phyloP scores from a whole-genome alignment of 1,140 invertebrate genomes.

The Adelges cooleyi region DNA sequence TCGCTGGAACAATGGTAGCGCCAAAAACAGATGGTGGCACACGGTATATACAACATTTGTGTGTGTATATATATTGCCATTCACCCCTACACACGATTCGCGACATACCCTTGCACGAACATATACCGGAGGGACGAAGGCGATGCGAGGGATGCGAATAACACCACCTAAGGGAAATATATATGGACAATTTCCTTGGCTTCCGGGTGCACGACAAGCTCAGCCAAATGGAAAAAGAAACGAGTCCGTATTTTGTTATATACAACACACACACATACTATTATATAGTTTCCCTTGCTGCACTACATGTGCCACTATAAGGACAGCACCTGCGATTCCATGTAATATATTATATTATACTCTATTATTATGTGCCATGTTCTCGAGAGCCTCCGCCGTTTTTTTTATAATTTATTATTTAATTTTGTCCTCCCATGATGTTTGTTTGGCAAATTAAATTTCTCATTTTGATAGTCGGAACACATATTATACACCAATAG shows the following conservation, averaged over 20 bases:
- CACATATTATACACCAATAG: too few relatives aligned
- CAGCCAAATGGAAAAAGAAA: slow-evolving; percentile 12
- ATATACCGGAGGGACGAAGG: background rate
- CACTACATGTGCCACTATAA: too few relatives aligned
- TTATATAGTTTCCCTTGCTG: background rate
- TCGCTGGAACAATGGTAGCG: background rate
- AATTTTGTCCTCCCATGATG: too few relatives aligned
- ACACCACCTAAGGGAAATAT: slow-evolving; percentile 28
- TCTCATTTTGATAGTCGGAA: too few relatives aligned
- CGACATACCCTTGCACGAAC: too few relatives aligned
- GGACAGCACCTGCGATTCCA: too few relatives aligned
- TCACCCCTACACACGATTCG: background rate
- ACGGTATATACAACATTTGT: slow-evolving; percentile 1
- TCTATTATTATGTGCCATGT: too few relatives aligned
- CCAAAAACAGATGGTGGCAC: slow-evolving; percentile 11
- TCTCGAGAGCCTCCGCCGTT: too few relatives aligned
- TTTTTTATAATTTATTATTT: too few relatives aligned
- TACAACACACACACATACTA: background rate
- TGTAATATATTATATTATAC: too few relatives aligned
- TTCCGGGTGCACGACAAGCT: background rate
- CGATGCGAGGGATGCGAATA: slow-evolving; percentile 2
- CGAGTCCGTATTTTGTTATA: slow-evolving; percentile 2
- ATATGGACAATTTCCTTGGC: background rate
- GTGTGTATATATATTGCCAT: background rate
- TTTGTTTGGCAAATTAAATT: too few relatives aligned